These are phyloP conservation scores for Microcebus tavaratra DNA, from an alignment of 2,113 vertebrate species.

Conservation along the genomic window DNA sequence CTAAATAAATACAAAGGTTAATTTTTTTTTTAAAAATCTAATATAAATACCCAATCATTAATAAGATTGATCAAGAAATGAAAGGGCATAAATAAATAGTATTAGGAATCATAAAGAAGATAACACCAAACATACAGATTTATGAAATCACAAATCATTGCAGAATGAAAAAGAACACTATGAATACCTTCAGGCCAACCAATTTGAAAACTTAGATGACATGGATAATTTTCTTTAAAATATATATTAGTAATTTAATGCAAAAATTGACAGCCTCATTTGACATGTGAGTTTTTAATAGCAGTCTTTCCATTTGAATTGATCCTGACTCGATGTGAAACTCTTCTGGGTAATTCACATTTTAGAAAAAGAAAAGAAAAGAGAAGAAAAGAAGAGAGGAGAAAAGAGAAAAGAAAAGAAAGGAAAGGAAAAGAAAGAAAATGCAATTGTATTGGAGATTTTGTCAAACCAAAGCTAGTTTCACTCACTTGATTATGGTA, in stretches of 20 bases:
- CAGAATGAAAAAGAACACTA: neutral
- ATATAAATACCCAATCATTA: neutral
- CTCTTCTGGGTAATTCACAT: neutral
- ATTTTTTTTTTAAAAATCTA: neutral
- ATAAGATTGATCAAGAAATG: neutral
- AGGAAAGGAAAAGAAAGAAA: neutral
- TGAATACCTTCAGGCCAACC: neutral
- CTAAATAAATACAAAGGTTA: neutral
- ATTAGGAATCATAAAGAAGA: neutral
- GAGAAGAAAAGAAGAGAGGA: neutral
- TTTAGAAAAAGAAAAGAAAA: neutral
- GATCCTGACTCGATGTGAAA: neutral
- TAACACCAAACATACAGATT: neutral
- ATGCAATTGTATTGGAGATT: neutral
- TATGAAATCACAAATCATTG: neutral
- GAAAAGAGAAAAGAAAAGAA: neutral
- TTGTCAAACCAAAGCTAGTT: conserved; percentile 24
- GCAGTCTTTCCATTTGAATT: conserved; percentile 1
- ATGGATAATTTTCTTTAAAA: neutral
- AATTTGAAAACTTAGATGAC: neutral
- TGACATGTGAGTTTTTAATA: neutral
- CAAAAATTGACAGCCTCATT: neutral
- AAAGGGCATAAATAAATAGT: neutral
- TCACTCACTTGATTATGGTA: neutral
- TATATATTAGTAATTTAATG: neutral